Percentiles rank a stretch among this genome's conserved stretches.
Conservation (phyloP, 92 coral and sea anemone genomes). For the Siderastrea radians region DNA sequence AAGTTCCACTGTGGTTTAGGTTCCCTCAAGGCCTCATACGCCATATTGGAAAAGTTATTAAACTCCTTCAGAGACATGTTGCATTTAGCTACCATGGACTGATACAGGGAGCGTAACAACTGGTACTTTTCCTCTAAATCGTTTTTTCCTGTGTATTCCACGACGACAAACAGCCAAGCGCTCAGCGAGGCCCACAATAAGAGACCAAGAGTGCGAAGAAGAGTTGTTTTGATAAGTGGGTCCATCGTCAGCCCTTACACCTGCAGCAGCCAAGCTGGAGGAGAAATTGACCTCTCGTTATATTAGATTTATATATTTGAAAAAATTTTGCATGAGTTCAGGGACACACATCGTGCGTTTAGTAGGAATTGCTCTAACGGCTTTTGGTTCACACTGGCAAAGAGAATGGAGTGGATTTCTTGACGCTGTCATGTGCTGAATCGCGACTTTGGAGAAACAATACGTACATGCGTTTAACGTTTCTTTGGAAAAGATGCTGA, state of each 20-base stretch:
- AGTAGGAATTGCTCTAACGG: too few species aligned
- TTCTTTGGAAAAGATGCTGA: too few species aligned
- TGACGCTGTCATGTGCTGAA: too few species aligned
- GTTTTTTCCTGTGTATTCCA: slow-evolving; percentile 42
- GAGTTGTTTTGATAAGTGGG: slow-evolving; percentile 21
- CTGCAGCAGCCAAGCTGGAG: background rate
- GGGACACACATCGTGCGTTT: too few species aligned
- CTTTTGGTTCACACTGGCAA: too few species aligned
- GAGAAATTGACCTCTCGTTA: too few species aligned
- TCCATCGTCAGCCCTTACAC: background rate
- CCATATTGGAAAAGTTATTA: too few species aligned
- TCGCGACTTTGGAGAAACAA: too few species aligned
- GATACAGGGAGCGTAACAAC: slow-evolving; percentile 32
- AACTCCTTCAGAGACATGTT: slow-evolving; percentile 45
- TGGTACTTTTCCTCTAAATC: background rate
- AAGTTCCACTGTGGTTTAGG: slow-evolving; percentile 40
- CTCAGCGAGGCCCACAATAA: slow-evolving; percentile 27
- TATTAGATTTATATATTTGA: too few species aligned
- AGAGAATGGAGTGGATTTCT: too few species aligned
- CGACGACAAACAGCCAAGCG: slow-evolving; percentile 25
- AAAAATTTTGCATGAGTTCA: too few species aligned
- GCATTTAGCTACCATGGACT: slow-evolving; percentile 44
- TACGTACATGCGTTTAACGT: too few species aligned
- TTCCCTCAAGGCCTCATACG: background rate
- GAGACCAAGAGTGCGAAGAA: background rate